Conservation (phyloP, 64 coral and sea anemone species). For the Porites australiensis region DNA sequence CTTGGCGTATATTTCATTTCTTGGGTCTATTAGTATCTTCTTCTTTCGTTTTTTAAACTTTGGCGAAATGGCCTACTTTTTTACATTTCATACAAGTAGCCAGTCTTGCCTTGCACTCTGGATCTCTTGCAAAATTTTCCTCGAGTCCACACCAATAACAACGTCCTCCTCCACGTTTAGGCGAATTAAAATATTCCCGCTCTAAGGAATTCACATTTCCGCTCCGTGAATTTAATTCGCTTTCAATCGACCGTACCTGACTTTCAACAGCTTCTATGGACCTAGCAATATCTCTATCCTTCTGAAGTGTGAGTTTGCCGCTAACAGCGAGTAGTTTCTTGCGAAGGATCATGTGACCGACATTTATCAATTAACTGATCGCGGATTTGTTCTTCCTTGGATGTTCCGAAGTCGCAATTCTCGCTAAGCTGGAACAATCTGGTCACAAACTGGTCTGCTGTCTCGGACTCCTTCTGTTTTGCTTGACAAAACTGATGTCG, state of each 20-base stretch:
- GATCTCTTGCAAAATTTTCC: conserved; percentile 59
- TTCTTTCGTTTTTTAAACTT: conserved; percentile 46
- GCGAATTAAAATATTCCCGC: neutral
- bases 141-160: conserved; percentile 45
- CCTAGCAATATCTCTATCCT: conserved; percentile 19
- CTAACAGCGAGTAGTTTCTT: too few relatives aligned
- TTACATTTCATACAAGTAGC: conserved; percentile 73
- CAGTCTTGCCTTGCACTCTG: conserved; percentile 45
- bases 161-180: neutral
- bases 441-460: conserved; percentile 33
- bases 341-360: conserved; percentile 26
- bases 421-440: conserved; percentile 5
- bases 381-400: conserved; percentile 28
- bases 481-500: conserved; percentile 36
- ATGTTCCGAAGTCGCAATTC: conserved; percentile 36
- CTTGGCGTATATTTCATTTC: conserved; percentile 5
- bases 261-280: conserved; percentile 50
- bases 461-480: conserved; percentile 24
- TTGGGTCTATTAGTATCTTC: neutral
- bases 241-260: conserved; percentile 13
- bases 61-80: conserved; percentile 42
- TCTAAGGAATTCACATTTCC: conserved; percentile 55
- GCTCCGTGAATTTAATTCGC: conserved; percentile 30
- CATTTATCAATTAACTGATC: conserved; percentile 62
- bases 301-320: conserved; percentile 42